These are phyloP conservation scores for Speoplatyrhinus poulsoni DNA, from an alignment of 2,113 vertebrate species.

Conservation along the genomic window DNA sequence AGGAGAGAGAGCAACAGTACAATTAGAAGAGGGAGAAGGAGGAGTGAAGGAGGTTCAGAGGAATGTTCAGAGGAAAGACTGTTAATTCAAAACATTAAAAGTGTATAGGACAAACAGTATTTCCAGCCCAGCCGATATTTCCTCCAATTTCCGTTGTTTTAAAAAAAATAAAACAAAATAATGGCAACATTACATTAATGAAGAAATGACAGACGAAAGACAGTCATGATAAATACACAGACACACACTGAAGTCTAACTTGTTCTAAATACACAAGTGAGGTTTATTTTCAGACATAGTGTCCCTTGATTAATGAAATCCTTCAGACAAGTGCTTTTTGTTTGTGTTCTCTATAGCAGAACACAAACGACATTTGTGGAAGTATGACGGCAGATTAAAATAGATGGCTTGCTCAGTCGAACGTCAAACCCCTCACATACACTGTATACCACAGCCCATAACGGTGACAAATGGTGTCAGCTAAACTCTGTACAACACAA, in stretches of 20 bases:
- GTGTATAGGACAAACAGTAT: too few species aligned
- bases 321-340: slow-evolving; percentile 54
- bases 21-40: not conserved
- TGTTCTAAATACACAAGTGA: not conserved
- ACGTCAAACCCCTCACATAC: slow-evolving; percentile 43
- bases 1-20: slow-evolving; percentile 7
- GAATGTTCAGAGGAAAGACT: too few species aligned
- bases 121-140: too few species aligned
- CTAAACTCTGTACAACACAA: slow-evolving; percentile 26
- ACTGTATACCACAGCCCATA: slow-evolving; percentile 40
- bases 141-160: too few species aligned
- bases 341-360: slow-evolving; percentile 38
- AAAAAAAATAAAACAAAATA: too few species aligned
- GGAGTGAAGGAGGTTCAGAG: not conserved
- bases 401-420: slow-evolving; percentile 32
- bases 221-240: not conserved
- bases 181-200: too few species aligned
- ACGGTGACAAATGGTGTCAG: slow-evolving; percentile 61
- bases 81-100: too few species aligned
- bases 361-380: slow-evolving; percentile 30
- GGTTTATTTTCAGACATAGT: slow-evolving; percentile 30
- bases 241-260: not conserved
- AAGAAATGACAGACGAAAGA: not conserved
- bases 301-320: not conserved
- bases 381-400: slow-evolving; percentile 25